Evolutionary conservation across 2,888 invertebrate genomes (phyloP), one percentile per base, ranked within the genome.

Genomic region (Sinotaia quadrata): DNA sequence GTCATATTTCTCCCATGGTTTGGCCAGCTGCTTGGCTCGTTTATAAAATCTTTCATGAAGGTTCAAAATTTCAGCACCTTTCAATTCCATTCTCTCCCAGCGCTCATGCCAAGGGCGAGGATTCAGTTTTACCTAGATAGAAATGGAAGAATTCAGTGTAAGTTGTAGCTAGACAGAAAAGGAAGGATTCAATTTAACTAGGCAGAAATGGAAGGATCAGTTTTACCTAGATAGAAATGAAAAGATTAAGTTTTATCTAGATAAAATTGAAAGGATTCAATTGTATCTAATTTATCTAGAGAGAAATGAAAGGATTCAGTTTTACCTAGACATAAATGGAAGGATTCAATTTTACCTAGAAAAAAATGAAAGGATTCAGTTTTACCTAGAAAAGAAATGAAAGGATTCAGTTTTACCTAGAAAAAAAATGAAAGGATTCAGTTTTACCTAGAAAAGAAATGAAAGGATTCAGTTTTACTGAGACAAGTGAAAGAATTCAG

Each of bases 101-200:
- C 94, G 91, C 80, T 93, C 92, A n/a, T 93, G 86, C 98, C 98
- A 99, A 0, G 98, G 98, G 60, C 91, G 92, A 5, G 90, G 90
- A 61, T 89, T 89, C 69, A 92, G 80, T 75, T 88, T 88, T 0
- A 91, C 90, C 91, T 91, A 67, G 49, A 61, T 33, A 34, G 21
- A 24, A 47, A 21, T 2, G 52, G n/a, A 34, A 33, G 29, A 18
- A 36, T n/a, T 24, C 27, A 18, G 37, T 36, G 10, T 12, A n/a
- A 18, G 15, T 41, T 1, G n/a, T 41, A 41, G 41, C 15, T 41
- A 12, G 15, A n/a, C n/a, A n/a, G 41, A 12, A 18, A 41, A 41
- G 41, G n/a, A 41, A n/a, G n/a, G n/a, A n/a, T n/a, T n/a, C n/a
- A n/a, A n/a, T n/a, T n/a, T n/a, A n/a, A n/a, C n/a, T n/a, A n/a